Evolutionary conservation across 2,113 vertebrate genomes (phyloP).

Genomic region (Coregonus clupeaformis): DNA sequence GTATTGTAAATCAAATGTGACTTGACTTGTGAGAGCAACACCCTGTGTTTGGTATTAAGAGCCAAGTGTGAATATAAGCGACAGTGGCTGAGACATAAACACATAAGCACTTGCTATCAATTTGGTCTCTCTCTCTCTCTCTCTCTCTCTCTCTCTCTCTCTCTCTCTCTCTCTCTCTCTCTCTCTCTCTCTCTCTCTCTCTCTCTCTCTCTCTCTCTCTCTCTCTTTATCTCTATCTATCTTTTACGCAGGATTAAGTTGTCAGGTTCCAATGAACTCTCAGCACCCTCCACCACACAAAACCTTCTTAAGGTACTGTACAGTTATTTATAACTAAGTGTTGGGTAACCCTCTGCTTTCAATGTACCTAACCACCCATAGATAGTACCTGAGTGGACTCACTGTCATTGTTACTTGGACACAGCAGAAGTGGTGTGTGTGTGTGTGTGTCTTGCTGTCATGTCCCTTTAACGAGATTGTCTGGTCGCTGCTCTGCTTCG

Average conservation of each 20-base stretch:
- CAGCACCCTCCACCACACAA: constrained; percentile 61
- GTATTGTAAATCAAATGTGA: no score
- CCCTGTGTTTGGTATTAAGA: constrained; percentile 33
- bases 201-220: no score
- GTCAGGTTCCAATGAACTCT: constrained; percentile 69
- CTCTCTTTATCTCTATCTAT: constrained; percentile 5
- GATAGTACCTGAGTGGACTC: constrained; percentile 51
- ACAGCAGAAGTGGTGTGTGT: neutral
- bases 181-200: no score
- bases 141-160: no score
- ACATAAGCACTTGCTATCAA: no score
- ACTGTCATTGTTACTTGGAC: constrained; percentile 19
- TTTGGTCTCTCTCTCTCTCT: no score
- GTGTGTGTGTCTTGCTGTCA: constrained; percentile 21
- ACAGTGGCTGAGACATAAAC: constrained; percentile 49
- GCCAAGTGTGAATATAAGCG: constrained; percentile 45
- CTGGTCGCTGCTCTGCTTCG: constrained; percentile 23
- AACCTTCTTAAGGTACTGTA: constrained; percentile 64
- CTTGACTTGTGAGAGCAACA: no score
- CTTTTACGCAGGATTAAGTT: constrained; percentile 68
- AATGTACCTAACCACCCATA: constrained; percentile 33
- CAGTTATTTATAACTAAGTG: constrained; percentile 69
- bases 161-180: no score
- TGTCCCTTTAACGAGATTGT: constrained; percentile 55
- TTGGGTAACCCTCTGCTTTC: constrained; percentile 52